phyloP scores from a whole-genome alignment of 2,113 vertebrate genomes.

The Lanius collurio region DNA sequence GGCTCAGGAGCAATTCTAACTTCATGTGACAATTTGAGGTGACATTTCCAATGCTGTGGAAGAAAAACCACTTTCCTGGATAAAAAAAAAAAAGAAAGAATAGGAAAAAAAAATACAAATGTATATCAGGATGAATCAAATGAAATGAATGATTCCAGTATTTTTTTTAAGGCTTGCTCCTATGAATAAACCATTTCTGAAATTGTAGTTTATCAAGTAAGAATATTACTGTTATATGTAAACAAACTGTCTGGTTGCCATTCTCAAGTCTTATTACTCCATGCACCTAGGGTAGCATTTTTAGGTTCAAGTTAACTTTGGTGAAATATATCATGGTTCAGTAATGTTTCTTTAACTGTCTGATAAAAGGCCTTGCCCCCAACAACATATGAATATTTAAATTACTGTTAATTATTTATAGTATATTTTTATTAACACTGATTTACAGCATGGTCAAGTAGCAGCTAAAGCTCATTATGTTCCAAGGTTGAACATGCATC shows the following conservation, averaged over 20 bases:
- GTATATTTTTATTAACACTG: conserved; percentile 67
- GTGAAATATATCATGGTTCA: conserved; percentile 61
- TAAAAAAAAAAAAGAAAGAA: not conserved
- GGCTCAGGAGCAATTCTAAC: conserved; percentile 24
- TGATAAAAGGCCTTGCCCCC: conserved; percentile 80
- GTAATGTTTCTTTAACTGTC: conserved; percentile 64
- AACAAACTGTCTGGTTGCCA: conserved; percentile 59
- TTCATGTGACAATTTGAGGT: conserved; percentile 6
- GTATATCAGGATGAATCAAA: conserved; percentile 66
- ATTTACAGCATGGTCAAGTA: conserved; percentile 42
- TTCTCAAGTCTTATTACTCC: conserved; percentile 28
- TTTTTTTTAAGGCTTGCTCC: conserved; percentile 47
- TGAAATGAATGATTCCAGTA: conserved; percentile 69
- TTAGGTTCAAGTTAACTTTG: conserved; percentile 64
- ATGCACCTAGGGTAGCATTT: conserved; percentile 53
- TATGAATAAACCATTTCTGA: conserved; percentile 61
- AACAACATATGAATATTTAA: conserved; percentile 89
- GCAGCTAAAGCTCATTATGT: not conserved
- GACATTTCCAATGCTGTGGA: conserved; percentile 24
- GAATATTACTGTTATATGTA: conserved; percentile 69
- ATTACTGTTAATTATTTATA: conserved; percentile 84
- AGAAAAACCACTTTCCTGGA: conserved; percentile 9
- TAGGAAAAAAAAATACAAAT: not conserved
- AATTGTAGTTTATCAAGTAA: conserved; percentile 51
- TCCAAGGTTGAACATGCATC: not conserved